These are phyloP conservation scores for Paedocypris micromegethes DNA, from an alignment of 2,797 vertebrate species.

Conservation along the genomic window DNA sequence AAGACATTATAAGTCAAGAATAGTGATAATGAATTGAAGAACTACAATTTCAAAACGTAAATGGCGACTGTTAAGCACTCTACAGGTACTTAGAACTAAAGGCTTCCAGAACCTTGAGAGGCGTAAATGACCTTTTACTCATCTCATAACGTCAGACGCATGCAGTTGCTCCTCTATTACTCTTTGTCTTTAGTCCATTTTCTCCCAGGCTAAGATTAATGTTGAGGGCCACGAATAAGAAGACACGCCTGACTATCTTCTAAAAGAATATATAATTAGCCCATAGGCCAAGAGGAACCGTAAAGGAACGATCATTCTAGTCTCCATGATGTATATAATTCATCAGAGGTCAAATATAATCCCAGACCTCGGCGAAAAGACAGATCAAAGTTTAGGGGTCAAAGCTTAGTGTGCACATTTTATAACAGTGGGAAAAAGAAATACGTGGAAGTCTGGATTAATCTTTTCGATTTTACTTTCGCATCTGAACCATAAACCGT, in stretches of 20 bases:
- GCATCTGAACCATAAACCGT: too few species aligned
- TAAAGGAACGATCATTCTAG: conserved; percentile 48
- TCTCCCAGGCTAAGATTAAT: conserved; percentile 51
- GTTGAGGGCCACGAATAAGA: conserved; percentile 53
- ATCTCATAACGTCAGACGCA: neutral
- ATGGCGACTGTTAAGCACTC: neutral
- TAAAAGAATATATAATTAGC: conserved; percentile 66
- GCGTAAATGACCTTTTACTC: neutral
- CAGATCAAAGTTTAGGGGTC: conserved; percentile 21
- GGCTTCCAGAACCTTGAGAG: conserved; percentile 2
- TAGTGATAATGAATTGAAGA: neutral
- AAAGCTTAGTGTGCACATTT: conserved; percentile 12
- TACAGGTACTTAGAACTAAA: conserved; percentile 13
- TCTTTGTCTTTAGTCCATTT: conserved; percentile 39
- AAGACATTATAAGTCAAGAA: conserved; percentile 17
- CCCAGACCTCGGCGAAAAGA: conserved; percentile 33
- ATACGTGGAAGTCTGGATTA: too few species aligned
- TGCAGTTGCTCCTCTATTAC: neutral
- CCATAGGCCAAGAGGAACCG: conserved; percentile 59
- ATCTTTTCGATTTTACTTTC: too few species aligned
- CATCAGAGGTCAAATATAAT: conserved; percentile 51
- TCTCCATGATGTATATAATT: conserved; percentile 46
- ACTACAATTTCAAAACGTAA: neutral
- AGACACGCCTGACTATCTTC: conserved; percentile 47
- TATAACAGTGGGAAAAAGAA: neutral